These are phyloP conservation scores for Lathronympha strigana DNA, from an alignment of 2,888 invertebrate species.

Conservation along the genomic window DNA sequence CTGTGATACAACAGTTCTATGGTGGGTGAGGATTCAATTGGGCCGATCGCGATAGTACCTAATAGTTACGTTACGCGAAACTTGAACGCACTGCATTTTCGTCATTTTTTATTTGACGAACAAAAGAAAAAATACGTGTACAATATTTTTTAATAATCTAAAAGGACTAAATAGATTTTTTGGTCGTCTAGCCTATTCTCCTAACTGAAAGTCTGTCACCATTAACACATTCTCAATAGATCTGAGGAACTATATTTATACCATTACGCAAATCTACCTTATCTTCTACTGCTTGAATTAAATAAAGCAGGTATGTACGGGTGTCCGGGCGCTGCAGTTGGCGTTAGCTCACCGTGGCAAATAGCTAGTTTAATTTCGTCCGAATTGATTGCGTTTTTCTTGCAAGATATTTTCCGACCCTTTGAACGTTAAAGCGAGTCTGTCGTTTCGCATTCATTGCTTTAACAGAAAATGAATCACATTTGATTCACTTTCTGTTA, in stretches of 20 bases:
- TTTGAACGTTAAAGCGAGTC: constrained; percentile 5
- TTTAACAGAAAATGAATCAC: constrained; percentile 6
- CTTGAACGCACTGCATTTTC: too few species aligned
- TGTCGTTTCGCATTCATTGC: constrained; percentile 10
- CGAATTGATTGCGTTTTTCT: constrained; percentile 24
- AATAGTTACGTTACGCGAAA: too few species aligned
- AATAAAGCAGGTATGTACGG: background rate
- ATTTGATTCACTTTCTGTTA: too few species aligned
- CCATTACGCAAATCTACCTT: constrained; percentile 2
- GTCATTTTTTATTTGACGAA: too few species aligned
- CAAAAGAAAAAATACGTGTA: too few species aligned
- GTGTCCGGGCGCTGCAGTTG: background rate
- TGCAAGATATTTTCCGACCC: constrained; percentile 16
- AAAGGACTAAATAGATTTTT: too few species aligned
- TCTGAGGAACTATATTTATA: background rate
- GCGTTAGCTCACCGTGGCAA: background rate
- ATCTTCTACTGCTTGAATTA: background rate
- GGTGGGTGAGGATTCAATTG: too few species aligned
- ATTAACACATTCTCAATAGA: background rate
- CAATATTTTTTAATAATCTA: too few species aligned
- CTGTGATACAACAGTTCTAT: too few species aligned
- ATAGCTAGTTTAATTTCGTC: constrained; percentile 27
- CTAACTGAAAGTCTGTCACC: too few species aligned
- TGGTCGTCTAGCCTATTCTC: too few species aligned
- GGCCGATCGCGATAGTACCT: too few species aligned